phyloP scores from a whole-genome alignment of 1,140 invertebrate genomes.

The Ceratosolen fusciceps region DNA sequence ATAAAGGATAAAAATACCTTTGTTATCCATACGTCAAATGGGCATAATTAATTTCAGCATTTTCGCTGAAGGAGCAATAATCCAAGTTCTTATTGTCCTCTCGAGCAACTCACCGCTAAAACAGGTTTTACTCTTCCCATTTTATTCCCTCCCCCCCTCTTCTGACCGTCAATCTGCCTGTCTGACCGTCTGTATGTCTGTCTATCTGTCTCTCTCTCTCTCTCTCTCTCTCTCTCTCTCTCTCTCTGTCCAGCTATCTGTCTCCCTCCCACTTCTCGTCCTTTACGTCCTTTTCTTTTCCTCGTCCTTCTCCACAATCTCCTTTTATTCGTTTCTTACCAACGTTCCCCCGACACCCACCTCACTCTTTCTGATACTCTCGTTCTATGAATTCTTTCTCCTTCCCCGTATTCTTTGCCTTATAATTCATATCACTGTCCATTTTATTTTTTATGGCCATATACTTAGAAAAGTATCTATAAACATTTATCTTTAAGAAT shows the following conservation, averaged over 20 bases:
- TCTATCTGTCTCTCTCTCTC: conserved; percentile 2
- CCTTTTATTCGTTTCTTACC: too few relatives aligned
- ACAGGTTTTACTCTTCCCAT: conserved; percentile 39
- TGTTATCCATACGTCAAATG: conserved; percentile 38
- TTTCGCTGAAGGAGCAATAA: conserved; percentile 37
- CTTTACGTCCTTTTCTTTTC: too few relatives aligned
- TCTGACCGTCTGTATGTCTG: not conserved
- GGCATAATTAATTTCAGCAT: conserved; percentile 36
- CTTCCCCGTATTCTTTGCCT: conserved; percentile 17
- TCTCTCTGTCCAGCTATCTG: not conserved
- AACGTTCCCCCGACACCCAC: too few relatives aligned
- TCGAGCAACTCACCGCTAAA: conserved; percentile 25
- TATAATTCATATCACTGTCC: conserved; percentile 37
- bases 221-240: not conserved
- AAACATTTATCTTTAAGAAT: conserved; percentile 17
- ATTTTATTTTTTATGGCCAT: not conserved
- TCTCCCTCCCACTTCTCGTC: too few relatives aligned
- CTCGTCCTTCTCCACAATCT: too few relatives aligned
- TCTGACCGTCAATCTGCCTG: not conserved
- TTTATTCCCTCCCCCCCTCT: conserved; percentile 7
- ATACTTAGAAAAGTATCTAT: conserved; percentile 23
- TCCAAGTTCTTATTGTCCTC: conserved; percentile 37
- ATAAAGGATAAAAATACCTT: conserved; percentile 37
- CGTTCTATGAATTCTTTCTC: conserved; percentile 16
- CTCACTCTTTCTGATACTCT: conserved; percentile 23